Conservation (phyloP, 1,140 invertebrate genomes). For the Lysiphlebus fabarum region DNA sequence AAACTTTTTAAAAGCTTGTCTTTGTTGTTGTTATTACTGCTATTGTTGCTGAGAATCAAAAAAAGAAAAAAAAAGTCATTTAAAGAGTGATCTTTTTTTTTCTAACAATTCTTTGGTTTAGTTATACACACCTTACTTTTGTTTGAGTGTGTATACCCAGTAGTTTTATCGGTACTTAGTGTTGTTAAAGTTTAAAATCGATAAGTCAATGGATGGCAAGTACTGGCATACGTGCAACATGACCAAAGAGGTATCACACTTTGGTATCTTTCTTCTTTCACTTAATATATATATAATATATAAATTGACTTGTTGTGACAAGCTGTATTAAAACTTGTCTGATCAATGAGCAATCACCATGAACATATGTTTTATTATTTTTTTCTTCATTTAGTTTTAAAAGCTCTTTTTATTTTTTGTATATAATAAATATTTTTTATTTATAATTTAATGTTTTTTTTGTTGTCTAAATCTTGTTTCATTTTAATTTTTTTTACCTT, state of each 20-base stretch:
- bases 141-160: too few relatives aligned
- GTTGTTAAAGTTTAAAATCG: constrained; percentile 2
- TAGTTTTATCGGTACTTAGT: too few relatives aligned
- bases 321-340: constrained; percentile 3
- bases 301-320: constrained; percentile 12
- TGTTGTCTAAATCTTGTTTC: neutral
- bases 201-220: constrained; percentile 13
- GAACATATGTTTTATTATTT: neutral
- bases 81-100: too few relatives aligned
- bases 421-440: neutral
- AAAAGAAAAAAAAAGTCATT: too few relatives aligned
- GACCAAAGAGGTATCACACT: constrained; percentile 10
- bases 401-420: neutral
- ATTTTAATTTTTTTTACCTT: neutral
- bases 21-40: too few relatives aligned
- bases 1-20: too few relatives aligned
- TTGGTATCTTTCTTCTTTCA: neutral
- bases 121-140: too few relatives aligned
- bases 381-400: neutral
- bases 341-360: too few relatives aligned
- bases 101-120: too few relatives aligned
- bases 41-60: too few relatives aligned
- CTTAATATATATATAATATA: neutral
- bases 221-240: constrained; percentile 4
- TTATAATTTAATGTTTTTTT: neutral